phyloP scores from a whole-genome alignment of 2,113 vertebrate species.

The Pungitius pungitius region DNA sequence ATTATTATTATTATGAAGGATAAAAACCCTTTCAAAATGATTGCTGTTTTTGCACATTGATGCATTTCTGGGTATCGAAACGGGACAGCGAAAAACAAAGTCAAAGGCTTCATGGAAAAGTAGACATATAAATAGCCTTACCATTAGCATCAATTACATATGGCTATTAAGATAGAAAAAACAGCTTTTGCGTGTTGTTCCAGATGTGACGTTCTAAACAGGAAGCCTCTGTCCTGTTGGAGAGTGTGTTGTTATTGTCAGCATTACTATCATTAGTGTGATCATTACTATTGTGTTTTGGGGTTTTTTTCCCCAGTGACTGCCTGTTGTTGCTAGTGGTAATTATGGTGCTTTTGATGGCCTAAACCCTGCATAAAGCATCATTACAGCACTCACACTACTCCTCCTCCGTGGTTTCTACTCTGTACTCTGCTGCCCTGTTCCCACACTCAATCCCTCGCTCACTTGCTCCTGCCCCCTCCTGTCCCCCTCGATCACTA shows the following conservation, averaged over 20 bases:
- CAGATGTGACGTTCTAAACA: conserved; percentile 21
- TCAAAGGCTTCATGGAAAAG: background rate
- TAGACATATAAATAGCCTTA: conserved; percentile 18
- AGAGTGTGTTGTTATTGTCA: conserved; percentile 36
- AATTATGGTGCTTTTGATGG: conserved; percentile 54
- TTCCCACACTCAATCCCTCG: background rate
- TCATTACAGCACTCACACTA: conserved; percentile 37
- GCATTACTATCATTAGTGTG: conserved; percentile 49
- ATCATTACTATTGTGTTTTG: conserved; percentile 33
- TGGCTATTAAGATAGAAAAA: background rate
- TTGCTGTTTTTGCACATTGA: background rate
- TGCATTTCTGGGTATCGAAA: background rate
- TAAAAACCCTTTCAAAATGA: background rate
- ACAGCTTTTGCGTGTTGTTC: conserved; percentile 3
- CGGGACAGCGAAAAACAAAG: background rate
- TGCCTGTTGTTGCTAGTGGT: conserved; percentile 39
- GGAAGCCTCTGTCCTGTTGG: conserved; percentile 16
- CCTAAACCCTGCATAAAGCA: conserved; percentile 40
- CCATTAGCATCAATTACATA: conserved; percentile 21
- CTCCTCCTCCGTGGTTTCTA: conserved; percentile 26
- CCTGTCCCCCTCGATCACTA: conserved; percentile 11
- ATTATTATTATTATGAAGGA: background rate
- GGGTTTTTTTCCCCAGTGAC: conserved; percentile 10
- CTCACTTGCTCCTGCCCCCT: conserved; percentile 12
- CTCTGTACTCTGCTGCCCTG: conserved; percentile 17